Evolutionary conservation across 2,797 vertebrate genomes (phyloP), one percentile per base, ranked within the genome.

Genomic region (Buphagus erythrorhynchus): DNA sequence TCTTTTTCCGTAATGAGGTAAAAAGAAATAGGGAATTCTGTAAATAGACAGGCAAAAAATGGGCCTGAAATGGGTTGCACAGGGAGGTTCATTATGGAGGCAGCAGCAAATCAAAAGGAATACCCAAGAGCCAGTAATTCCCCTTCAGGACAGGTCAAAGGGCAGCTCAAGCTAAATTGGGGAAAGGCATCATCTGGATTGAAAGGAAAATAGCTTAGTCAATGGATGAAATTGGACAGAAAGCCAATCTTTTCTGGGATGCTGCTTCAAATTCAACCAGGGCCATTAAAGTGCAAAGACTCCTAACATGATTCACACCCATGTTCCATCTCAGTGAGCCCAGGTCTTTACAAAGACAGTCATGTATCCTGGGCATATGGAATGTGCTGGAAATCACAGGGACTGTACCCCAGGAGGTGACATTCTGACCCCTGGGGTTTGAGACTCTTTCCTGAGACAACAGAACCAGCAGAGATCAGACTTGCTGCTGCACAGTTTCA

Each of bases 191-290:
- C 43, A 66, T 22, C 80, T 40, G 25, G 19, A 81, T 6, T 80
- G 63, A 80, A 87, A 24, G 22, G 42, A 26, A 88, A 81, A 65
- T 16, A 77, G 36, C 28, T 80, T 48, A 74, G 51, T n/a, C 25
- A 54, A 26, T 40, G 62, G 35, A 90, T 38, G 51, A 86, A 85
- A 77, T 13, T 28, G 19, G 62, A 86, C 59, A 86, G 51, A 87
- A 95, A 88, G 20, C 17, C 22, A 73, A 3, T 63, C n/a, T 88
- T 55, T 69, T 43, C 49, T 17, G 35, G 52, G 42, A 68, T 75
- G 31, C 28, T 58, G 43, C 61, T 90, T 78, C 62, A 78, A 46
- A 91, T 78, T 84, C 88, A 72, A 11, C 8, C 22, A 49, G n/a
- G 21, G 42, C 26, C 29, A 63, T 63, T 61, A 42, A 0, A 46